phyloP scores from a whole-genome alignment of 2,797 vertebrate species.

The Galagoides demidoff region DNA sequence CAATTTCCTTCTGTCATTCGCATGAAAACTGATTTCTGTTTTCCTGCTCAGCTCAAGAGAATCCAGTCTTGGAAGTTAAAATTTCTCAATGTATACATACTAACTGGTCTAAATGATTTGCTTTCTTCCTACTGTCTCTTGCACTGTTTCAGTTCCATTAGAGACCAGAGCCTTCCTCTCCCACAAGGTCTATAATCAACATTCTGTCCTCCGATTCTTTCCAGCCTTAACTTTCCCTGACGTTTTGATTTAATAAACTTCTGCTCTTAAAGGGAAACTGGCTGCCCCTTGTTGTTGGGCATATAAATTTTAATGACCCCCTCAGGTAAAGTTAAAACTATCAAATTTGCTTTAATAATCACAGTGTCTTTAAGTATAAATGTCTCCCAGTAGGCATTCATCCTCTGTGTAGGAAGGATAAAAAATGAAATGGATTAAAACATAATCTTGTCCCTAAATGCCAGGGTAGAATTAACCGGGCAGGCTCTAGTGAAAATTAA shows the following conservation, averaged over 20 bases:
- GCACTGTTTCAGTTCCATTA: background rate
- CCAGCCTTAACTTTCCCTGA: conserved; percentile 12
- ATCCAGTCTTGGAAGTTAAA: background rate
- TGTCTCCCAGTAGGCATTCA: background rate
- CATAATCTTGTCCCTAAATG: background rate
- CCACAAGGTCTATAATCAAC: background rate
- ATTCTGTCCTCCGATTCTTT: background rate
- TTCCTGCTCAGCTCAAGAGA: background rate
- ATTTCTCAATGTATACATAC: background rate
- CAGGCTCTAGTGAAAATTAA: conserved; percentile 24
- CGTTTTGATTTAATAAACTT: conserved; percentile 43
- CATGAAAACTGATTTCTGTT: background rate
- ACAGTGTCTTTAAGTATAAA: conserved; percentile 49
- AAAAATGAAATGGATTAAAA: conserved; percentile 34
- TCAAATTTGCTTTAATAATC: conserved; percentile 55
- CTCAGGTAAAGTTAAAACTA: conserved; percentile 51
- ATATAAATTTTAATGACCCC: conserved; percentile 59
- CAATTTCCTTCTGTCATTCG: background rate
- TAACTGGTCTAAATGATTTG: background rate
- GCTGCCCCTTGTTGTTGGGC: background rate
- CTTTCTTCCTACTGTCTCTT: conserved; percentile 9
- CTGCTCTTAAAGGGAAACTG: conserved; percentile 40
- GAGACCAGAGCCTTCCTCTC: background rate
- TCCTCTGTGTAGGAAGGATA: background rate
- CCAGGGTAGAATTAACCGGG: background rate